These are phyloP conservation scores for Nymphalis io DNA, from an alignment of 1,140 invertebrate species.

Conservation along the genomic window DNA sequence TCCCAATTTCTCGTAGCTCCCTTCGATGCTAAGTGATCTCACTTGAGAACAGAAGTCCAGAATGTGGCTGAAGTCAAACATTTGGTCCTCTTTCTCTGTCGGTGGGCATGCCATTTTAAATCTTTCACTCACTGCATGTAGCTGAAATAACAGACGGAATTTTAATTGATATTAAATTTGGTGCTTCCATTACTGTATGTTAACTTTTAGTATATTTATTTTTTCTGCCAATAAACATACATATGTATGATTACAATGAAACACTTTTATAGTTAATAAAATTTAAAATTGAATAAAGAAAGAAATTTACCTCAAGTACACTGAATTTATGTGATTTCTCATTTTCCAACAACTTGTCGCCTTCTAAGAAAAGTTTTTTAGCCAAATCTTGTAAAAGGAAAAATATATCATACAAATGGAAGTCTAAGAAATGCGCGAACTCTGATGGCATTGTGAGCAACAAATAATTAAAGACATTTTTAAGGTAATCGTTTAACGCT, in stretches of 20 bases:
- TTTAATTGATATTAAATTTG: too few relatives aligned
- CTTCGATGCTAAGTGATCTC: constrained; percentile 85
- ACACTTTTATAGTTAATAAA: too few relatives aligned
- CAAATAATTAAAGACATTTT: constrained; percentile 87
- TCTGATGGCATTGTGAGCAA: constrained; percentile 87
- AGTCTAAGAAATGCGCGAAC: constrained; percentile 89
- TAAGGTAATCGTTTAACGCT: constrained; percentile 90
- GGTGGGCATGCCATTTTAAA: constrained; percentile 92
- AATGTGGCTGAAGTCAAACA: constrained; percentile 93
- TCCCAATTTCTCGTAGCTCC: constrained; percentile 83
- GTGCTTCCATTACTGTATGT: too few relatives aligned
- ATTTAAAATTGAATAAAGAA: not conserved
- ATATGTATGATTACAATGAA: too few relatives aligned
- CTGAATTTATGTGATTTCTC: constrained; percentile 84
- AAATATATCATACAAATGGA: constrained; percentile 85
- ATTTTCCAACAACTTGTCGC: constrained; percentile 83
- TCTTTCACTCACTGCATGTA: constrained; percentile 93
- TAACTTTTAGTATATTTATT: too few relatives aligned
- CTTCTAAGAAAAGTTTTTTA: constrained; percentile 85
- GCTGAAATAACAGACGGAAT: constrained; percentile 80
- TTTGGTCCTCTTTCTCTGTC: constrained; percentile 84
- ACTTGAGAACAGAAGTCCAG: constrained; percentile 93
- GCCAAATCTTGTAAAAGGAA: constrained; percentile 91
- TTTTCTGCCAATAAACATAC: too few relatives aligned
- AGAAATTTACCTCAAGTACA: constrained; percentile 85